Percentiles rank a stretch among this genome's conserved stretches.
Conservation (phyloP, 2,797 vertebrate species). For the Epinephelus awoara region DNA sequence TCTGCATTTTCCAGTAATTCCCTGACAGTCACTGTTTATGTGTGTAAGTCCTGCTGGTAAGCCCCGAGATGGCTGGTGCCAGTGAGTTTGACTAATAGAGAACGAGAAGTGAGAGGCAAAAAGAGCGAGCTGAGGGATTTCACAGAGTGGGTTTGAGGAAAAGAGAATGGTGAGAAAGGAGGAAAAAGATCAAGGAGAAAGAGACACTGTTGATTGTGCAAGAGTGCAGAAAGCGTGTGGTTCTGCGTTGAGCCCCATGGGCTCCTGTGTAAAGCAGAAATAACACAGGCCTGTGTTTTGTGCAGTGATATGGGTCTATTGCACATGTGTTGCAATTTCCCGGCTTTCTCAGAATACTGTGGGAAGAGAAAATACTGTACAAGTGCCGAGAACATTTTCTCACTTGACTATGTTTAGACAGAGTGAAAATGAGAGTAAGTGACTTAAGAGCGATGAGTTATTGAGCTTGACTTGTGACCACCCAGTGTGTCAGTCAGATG, state of each 20-base stretch:
- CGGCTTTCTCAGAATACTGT: conserved; percentile 79
- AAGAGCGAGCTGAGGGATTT: conserved; percentile 48
- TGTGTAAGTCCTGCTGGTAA: conserved; percentile 68
- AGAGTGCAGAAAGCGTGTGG: conserved; percentile 79
- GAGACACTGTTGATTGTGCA: conserved; percentile 78
- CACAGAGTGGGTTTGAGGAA: conserved; percentile 46
- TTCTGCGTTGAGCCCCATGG: conserved; percentile 77
- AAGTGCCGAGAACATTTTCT: conserved; percentile 80
- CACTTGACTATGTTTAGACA: conserved; percentile 81
- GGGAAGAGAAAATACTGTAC: conserved; percentile 78
- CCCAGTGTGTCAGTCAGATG: conserved; percentile 76
- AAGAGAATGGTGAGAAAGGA: conserved; percentile 72
- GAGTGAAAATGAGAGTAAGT: conserved; percentile 79
- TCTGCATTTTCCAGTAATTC: conserved; percentile 77
- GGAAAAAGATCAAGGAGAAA: conserved; percentile 74
- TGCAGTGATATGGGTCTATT: conserved; percentile 77
- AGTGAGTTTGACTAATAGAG: conserved; percentile 61
- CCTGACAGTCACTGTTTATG: conserved; percentile 75
- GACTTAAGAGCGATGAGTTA: conserved; percentile 80
- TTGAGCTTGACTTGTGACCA: conserved; percentile 80
- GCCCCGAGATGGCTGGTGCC: conserved; percentile 50
- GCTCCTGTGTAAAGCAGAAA: conserved; percentile 80
- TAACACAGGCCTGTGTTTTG: conserved; percentile 81
- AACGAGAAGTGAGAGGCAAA: conserved; percentile 66
- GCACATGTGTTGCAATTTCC: conserved; percentile 84